A percentile compares a stretch with the other conserved stretches of the same genome.
phyloP scores from a whole-genome alignment of 1,140 invertebrate species.

The Linepithema humile region DNA sequence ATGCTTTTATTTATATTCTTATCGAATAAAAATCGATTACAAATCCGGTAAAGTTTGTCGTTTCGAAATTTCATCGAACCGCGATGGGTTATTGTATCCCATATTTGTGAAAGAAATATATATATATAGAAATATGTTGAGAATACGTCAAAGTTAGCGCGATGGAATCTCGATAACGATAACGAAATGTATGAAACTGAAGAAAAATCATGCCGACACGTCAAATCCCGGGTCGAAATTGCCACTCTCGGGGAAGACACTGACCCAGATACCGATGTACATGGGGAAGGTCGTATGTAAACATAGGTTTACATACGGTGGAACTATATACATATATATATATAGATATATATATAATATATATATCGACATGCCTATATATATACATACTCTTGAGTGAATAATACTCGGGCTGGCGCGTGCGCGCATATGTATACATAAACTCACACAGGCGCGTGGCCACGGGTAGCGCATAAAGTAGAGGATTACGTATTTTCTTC shows the following conservation, averaged over 20 bases:
- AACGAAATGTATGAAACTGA: constrained; percentile 32
- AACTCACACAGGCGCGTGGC: neutral
- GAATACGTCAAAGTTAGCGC: neutral
- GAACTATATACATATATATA: constrained; percentile 20
- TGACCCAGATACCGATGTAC: constrained; percentile 70
- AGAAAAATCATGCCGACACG: constrained; percentile 62
- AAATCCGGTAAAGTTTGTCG: neutral
- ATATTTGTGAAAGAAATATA: neutral
- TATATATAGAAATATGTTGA: neutral
- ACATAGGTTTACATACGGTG: constrained; percentile 53
- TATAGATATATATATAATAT: constrained; percentile 2
- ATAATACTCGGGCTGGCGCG: constrained; percentile 11
- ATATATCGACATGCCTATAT: constrained; percentile 12
- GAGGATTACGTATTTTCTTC: constrained; percentile 70
- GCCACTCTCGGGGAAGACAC: constrained; percentile 72
- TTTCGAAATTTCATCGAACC: neutral
- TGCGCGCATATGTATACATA: neutral
- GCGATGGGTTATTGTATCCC: too few relatives aligned
- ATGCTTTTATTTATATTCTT: too few relatives aligned
- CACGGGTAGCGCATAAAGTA: constrained; percentile 52
- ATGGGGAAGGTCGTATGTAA: constrained; percentile 70
- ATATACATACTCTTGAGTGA: constrained; percentile 31
- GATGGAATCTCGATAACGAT: constrained; percentile 11
- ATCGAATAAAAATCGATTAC: neutral
- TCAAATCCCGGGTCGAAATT: constrained; percentile 64